Evolutionary conservation across 2,797 vertebrate genomes (phyloP), one percentile per base, ranked within the genome.

Genomic region (Lerista edwardsae): DNA sequence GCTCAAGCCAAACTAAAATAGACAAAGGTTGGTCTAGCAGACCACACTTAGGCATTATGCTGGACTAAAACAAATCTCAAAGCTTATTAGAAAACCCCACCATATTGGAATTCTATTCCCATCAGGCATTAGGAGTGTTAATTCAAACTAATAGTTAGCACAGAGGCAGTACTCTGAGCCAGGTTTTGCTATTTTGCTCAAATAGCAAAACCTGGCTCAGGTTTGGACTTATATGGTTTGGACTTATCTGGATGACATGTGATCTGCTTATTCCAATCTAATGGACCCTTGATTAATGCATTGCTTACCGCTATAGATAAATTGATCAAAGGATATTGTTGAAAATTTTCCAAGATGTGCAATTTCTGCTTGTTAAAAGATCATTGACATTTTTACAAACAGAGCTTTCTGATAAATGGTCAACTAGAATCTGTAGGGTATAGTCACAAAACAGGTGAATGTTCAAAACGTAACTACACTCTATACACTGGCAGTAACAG

Each of bases 341-440:
- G 71, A 72, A 67, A 78, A 67, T 64, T 72, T 84, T 51, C 71
- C 68, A 72, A 67, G 78, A 67, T 68, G 75, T 84, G 25, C 75
- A 68, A 75, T 79, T 59, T 84, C 72, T 59, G 8, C 41, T 69
- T 87, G 82, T 84, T 88, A 19, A 83, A 89, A 85, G 11, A 6
- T 3, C 6, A 6, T 41, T 31, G 11, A 14, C 36, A 2, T 6
- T 57, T 25, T 75, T 34, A 59, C n/a, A 59, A 39, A n/a, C 21
- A 67, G 10, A 67, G 17, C 6, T 76, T 61, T 61, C 55, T 61
- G 55, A 76, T 15, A 62, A 77, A 62, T 34, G 41, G 25, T 34
- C 3, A 36, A 77, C 34, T 51, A 14, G 41, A 78, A 64, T 41
- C 34, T 27, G 7, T 39, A 41, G 29, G 27, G 39, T 55, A 3